Conservation (phyloP, 2,113 vertebrate species). For the Proterorhinus semilunaris region DNA sequence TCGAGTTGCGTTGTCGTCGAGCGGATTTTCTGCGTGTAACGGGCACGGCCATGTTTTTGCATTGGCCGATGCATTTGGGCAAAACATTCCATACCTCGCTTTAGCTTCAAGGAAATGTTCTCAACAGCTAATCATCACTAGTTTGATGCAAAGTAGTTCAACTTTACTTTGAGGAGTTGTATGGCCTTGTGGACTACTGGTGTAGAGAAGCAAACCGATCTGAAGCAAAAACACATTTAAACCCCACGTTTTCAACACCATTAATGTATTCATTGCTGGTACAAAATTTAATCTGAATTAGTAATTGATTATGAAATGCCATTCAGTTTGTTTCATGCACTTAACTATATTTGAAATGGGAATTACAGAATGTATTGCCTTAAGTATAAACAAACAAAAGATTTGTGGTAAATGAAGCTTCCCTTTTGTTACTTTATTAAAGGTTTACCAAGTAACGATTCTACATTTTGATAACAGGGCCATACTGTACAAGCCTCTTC, state of each 20-base stretch:
- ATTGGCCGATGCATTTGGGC: constrained; percentile 34
- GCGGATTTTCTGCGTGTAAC: constrained; percentile 52
- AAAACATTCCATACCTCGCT: constrained; percentile 75
- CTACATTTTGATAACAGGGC: too few species aligned
- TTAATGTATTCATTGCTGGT: neutral
- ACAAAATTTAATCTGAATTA: neutral
- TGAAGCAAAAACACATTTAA: too few species aligned
- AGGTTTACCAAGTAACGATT: neutral
- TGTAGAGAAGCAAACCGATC: neutral
- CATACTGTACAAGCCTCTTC: too few species aligned
- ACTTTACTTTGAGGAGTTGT: neutral
- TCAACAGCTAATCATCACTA: constrained; percentile 5
- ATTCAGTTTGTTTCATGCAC: neutral
- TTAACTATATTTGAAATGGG: neutral
- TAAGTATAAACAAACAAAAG: neutral
- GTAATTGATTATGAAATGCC: too few species aligned
- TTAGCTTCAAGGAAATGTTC: constrained; percentile 4
- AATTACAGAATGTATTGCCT: neutral
- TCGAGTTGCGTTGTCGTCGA: constrained; percentile 64
- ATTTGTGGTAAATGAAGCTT: neutral
- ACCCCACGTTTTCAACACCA: too few species aligned
- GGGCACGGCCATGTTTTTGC: constrained; percentile 19
- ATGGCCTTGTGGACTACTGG: neutral
- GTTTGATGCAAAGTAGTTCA: constrained; percentile 24
- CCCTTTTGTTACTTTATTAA: neutral